Evolutionary conservation across 2,888 invertebrate genomes (phyloP).

Genomic region (Chaetoderma sp.): DNA sequence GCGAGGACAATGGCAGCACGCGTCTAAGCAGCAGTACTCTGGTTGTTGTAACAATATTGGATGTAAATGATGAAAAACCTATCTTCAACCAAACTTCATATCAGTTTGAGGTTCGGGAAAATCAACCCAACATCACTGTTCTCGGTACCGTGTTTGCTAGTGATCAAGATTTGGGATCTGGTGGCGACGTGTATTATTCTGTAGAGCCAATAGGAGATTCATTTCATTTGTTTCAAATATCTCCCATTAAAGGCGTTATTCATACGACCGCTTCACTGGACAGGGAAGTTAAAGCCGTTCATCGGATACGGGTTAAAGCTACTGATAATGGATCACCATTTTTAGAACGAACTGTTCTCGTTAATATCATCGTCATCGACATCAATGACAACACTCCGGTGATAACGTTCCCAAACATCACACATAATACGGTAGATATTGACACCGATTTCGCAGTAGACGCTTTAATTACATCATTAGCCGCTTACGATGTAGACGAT

Average conservation of each 20-base stretch:
- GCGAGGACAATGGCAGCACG: constrained; percentile 16
- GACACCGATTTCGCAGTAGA: constrained; percentile 37
- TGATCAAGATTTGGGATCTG: background rate
- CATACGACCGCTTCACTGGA: constrained; percentile 43
- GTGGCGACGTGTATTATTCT: constrained; percentile 1
- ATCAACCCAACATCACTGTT: background rate
- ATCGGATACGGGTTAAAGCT: constrained; percentile 32
- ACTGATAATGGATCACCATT: constrained; percentile 22
- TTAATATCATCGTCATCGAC: constrained; percentile 39
- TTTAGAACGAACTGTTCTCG: constrained; percentile 26
- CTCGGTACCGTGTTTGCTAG: background rate
- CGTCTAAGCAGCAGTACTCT: background rate
- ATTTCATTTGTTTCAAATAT: constrained; percentile 46
- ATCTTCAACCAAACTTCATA: constrained; percentile 1
- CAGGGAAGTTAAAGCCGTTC: constrained; percentile 38
- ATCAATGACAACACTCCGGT: constrained; percentile 43
- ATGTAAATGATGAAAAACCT: constrained; percentile 1
- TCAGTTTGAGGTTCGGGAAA: background rate
- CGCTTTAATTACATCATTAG: constrained; percentile 37
- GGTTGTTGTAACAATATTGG: background rate
- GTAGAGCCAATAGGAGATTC: constrained; percentile 38
- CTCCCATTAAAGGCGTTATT: constrained; percentile 44
- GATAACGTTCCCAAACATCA: constrained; percentile 41
- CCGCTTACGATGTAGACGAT: constrained; percentile 45
- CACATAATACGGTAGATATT: constrained; percentile 43